Evolutionary conservation across 2,888 invertebrate species (phyloP).

Genomic region (Anthoptus insignis): DNA sequence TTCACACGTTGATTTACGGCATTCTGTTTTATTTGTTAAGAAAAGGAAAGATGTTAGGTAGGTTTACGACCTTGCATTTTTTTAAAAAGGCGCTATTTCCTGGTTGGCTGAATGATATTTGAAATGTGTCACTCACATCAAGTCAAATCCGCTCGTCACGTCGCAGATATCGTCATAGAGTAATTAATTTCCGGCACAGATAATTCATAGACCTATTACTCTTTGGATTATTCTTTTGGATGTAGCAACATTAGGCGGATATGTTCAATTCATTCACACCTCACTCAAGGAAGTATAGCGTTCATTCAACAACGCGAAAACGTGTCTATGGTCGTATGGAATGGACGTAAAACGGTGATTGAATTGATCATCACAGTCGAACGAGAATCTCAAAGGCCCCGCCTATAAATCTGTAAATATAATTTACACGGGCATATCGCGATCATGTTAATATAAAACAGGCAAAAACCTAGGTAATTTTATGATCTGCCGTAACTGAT

Average conservation of each 20-base stretch:
- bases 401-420: constrained; percentile 78
- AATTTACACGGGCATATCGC: constrained; percentile 75
- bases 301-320: constrained; percentile 25
- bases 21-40: too few species aligned
- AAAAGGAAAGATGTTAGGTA: too few species aligned
- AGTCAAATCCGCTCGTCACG: too few species aligned
- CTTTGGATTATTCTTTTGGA: neutral
- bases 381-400: constrained; percentile 81
- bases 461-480: constrained; percentile 68
- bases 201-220: too few species aligned
- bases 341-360: constrained; percentile 58
- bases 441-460: constrained; percentile 78
- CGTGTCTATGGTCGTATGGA: constrained; percentile 61
- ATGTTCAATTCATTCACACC: constrained; percentile 1
- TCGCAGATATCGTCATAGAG: too few species aligned
- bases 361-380: constrained; percentile 81
- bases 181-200: too few species aligned
- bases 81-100: too few species aligned
- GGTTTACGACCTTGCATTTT: too few species aligned
- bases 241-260: neutral
- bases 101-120: too few species aligned
- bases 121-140: too few species aligned
- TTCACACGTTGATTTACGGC: too few species aligned
- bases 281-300: neutral
- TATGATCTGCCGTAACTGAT: neutral